phyloP scores from a whole-genome alignment of 2,888 invertebrate genomes.

The Brachypterus glaber region DNA sequence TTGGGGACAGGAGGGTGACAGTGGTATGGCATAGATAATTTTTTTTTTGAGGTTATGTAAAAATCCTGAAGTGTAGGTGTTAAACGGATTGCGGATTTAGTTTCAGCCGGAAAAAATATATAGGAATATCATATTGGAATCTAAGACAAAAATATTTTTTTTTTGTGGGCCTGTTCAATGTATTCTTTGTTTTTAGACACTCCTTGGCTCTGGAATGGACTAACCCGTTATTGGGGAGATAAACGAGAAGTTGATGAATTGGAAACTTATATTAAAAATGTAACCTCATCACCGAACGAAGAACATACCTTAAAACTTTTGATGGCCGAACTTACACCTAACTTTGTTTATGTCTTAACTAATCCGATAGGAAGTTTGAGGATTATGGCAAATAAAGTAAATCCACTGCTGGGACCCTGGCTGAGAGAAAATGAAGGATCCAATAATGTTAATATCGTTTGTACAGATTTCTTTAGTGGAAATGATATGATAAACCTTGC shows the following conservation, averaged over 20 bases:
- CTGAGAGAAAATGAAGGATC: conserved; percentile 50
- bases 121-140: too few species aligned
- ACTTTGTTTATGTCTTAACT: conserved; percentile 42
- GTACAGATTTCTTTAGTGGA: conserved; percentile 56
- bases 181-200: conserved; percentile 13
- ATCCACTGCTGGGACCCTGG: conserved; percentile 54
- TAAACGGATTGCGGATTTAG: too few species aligned
- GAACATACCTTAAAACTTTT: conserved; percentile 43
- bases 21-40: too few species aligned
- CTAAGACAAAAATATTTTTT: too few species aligned
- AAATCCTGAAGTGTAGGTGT: too few species aligned
- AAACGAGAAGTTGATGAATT: conserved; percentile 20
- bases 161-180: too few species aligned
- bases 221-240: conserved; percentile 21
- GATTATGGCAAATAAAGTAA: conserved; percentile 50
- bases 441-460: conserved; percentile 50
- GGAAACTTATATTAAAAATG: conserved; percentile 28
- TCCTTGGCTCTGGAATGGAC: conserved; percentile 17
- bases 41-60: too few species aligned
- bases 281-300: conserved; percentile 25
- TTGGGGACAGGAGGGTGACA: too few species aligned
- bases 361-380: conserved; percentile 34
- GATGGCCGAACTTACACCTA: conserved; percentile 59
- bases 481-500: conserved; percentile 55
- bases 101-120: too few species aligned